Conservation (phyloP, 2,888 invertebrate species). For the Volucella bombylans region DNA sequence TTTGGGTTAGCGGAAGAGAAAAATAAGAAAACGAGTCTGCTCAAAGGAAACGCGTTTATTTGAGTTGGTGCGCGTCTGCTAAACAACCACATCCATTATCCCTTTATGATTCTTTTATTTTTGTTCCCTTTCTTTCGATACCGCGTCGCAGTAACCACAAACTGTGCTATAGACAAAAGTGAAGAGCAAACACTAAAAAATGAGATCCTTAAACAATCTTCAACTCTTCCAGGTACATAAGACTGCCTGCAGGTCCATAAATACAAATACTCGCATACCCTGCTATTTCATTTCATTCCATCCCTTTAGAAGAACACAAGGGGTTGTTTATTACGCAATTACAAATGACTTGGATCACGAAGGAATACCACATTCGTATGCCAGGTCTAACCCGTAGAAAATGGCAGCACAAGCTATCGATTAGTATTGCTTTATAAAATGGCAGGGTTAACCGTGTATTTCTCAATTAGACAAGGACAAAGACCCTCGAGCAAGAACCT, state of each 20-base stretch:
- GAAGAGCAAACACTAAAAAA: slow-evolving; percentile 44
- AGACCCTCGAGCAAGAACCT: slow-evolving; percentile 50
- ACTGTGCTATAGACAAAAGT: slow-evolving; percentile 29
- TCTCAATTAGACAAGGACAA: slow-evolving; percentile 72
- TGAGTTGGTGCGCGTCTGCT: slow-evolving; percentile 39
- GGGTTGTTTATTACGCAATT: slow-evolving; percentile 70
- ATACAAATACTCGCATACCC: background rate
- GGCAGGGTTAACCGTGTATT: slow-evolving; percentile 66
- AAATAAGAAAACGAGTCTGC: slow-evolving; percentile 9
- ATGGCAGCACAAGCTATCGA: slow-evolving; percentile 60
- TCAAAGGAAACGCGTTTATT: slow-evolving; percentile 56
- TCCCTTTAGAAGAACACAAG: slow-evolving; percentile 46
- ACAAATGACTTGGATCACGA: slow-evolving; percentile 67
- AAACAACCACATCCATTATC: slow-evolving; percentile 67
- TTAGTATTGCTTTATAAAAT: slow-evolving; percentile 59
- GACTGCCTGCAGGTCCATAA: slow-evolving; percentile 45
- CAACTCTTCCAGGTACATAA: slow-evolving; percentile 22
- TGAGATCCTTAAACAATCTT: slow-evolving; percentile 42
- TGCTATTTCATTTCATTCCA: slow-evolving; percentile 10
- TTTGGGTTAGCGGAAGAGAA: slow-evolving; percentile 2
- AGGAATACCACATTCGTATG: slow-evolving; percentile 60
- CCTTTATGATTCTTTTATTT: slow-evolving; percentile 38
- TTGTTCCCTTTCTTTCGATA: slow-evolving; percentile 17
- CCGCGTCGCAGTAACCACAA: slow-evolving; percentile 57
- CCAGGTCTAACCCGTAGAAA: slow-evolving; percentile 35